A percentile compares a stretch with the other conserved stretches of the same genome.
Evolutionary conservation across 1,140 invertebrate species (phyloP).

Genomic region (Drosophila melanica): DNA sequence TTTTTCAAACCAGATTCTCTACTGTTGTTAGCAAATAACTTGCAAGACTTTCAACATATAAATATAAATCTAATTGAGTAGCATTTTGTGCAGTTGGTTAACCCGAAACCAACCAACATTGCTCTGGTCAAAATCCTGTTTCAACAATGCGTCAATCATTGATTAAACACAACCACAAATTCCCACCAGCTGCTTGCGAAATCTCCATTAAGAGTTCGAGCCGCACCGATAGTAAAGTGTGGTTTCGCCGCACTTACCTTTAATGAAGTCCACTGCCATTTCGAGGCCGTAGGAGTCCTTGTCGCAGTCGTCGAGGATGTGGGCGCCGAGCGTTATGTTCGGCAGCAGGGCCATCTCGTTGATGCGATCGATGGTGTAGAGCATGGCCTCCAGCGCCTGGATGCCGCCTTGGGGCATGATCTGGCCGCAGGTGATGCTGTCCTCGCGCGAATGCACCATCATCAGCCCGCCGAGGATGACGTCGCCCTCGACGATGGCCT

Average conservation of each 20-base stretch:
- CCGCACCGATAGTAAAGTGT: too few relatives aligned
- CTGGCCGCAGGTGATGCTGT: conserved; percentile 90
- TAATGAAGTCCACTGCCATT: conserved; percentile 96
- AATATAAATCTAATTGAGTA: too few relatives aligned
- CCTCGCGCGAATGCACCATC: conserved; percentile 96
- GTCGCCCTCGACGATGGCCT: conserved; percentile 93
- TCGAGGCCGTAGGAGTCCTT: conserved; percentile 96
- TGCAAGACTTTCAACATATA: too few relatives aligned
- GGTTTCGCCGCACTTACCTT: conserved; percentile 87
- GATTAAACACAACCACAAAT: too few relatives aligned
- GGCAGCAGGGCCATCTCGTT: conserved; percentile 88
- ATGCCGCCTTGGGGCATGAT: conserved; percentile 95
- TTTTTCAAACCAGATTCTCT: too few relatives aligned
- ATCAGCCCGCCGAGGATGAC: conserved; percentile 94
- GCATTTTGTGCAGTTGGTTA: too few relatives aligned
- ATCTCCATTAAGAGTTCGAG: too few relatives aligned
- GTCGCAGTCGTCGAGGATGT: conserved; percentile 95
- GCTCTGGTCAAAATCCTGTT: too few relatives aligned
- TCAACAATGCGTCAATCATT: too few relatives aligned
- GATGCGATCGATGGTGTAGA: conserved; percentile 92
- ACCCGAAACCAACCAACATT: too few relatives aligned
- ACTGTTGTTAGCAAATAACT: too few relatives aligned
- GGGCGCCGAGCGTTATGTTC: conserved; percentile 90
- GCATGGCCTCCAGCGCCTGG: conserved; percentile 93
- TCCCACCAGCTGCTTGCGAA: too few relatives aligned